phyloP scores from a whole-genome alignment of 2,888 invertebrate species.

The Tryphoninae sp. region DNA sequence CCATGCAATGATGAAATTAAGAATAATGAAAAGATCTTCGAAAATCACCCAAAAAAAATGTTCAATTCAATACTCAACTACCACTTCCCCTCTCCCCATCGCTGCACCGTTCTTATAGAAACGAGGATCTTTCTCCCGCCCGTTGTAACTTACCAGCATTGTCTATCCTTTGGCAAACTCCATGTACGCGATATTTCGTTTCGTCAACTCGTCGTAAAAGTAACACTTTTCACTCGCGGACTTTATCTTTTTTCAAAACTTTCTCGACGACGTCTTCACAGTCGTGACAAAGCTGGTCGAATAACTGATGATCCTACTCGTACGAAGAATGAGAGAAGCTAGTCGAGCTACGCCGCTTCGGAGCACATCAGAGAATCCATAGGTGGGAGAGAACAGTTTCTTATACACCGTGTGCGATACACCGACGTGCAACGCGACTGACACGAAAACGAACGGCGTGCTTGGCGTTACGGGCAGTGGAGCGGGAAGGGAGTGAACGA shows the following conservation, averaged over 20 bases:
- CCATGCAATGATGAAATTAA: constrained; percentile 11
- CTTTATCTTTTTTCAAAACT: constrained; percentile 1
- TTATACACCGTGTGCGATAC: constrained; percentile 33
- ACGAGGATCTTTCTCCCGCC: constrained; percentile 70
- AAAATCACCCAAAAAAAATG: constrained; percentile 6
- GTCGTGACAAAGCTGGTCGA: constrained; percentile 1
- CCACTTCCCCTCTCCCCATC: constrained; percentile 11
- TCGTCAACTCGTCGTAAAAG: constrained; percentile 5
- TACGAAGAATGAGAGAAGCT: constrained; percentile 16
- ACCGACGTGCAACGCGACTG: constrained; percentile 59
- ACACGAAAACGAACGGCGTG: constrained; percentile 57
- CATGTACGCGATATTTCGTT: constrained; percentile 68
- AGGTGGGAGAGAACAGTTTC: constrained; percentile 27
- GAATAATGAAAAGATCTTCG: not conserved
- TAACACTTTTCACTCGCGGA: not conserved
- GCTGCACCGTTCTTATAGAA: constrained; percentile 1
- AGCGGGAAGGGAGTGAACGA: not conserved
- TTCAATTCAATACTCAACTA: constrained; percentile 26
- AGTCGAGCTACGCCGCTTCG: constrained; percentile 48
- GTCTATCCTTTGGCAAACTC: constrained; percentile 73
- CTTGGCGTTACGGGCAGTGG: constrained; percentile 11
- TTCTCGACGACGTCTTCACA: not conserved
- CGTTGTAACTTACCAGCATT: constrained; percentile 75
- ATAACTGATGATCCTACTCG: constrained; percentile 5
- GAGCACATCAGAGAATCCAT: constrained; percentile 54